phyloP scores from a whole-genome alignment of 2,888 invertebrate species.

The Choreutis nemorana region DNA sequence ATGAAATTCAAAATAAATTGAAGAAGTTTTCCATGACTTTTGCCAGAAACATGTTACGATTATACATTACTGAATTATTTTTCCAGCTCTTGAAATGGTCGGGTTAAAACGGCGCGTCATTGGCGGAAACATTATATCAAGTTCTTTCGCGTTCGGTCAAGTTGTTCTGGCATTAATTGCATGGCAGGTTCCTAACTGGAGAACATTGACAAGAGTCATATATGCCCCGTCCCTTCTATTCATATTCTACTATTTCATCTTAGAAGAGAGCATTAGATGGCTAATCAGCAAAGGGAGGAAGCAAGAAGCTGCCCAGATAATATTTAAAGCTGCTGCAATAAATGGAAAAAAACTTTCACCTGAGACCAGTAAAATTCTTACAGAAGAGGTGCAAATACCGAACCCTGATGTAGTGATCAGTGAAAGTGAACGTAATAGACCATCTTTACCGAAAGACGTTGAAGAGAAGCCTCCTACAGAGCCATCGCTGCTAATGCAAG shows the following conservation, averaged over 20 bases:
- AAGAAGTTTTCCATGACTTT: neutral
- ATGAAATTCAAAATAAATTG: neutral
- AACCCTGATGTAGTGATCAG: neutral
- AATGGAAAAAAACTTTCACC: constrained; percentile 46
- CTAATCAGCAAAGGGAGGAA: constrained; percentile 69
- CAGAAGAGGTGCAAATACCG: constrained; percentile 8
- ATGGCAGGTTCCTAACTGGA: constrained; percentile 73
- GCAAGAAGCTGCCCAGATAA: constrained; percentile 54
- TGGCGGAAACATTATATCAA: constrained; percentile 71
- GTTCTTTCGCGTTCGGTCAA: constrained; percentile 73
- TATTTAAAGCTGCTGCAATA: constrained; percentile 51
- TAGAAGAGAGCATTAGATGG: constrained; percentile 76
- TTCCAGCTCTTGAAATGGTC: constrained; percentile 73
- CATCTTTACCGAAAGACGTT: too few relatives aligned
- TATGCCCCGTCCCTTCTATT: constrained; percentile 72
- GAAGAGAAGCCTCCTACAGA: constrained; percentile 8
- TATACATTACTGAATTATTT: constrained; percentile 3
- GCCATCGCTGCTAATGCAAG: constrained; percentile 29
- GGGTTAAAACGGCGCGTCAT: constrained; percentile 71
- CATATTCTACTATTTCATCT: constrained; percentile 66
- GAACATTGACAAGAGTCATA: constrained; percentile 64
- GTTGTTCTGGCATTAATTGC: constrained; percentile 68
- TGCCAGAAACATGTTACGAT: neutral
- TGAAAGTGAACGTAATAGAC: neutral
- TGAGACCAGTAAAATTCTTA: constrained; percentile 26